These are phyloP conservation scores for Polydrusus cervinus DNA, from an alignment of 2,888 invertebrate species.

Conservation along the genomic window DNA sequence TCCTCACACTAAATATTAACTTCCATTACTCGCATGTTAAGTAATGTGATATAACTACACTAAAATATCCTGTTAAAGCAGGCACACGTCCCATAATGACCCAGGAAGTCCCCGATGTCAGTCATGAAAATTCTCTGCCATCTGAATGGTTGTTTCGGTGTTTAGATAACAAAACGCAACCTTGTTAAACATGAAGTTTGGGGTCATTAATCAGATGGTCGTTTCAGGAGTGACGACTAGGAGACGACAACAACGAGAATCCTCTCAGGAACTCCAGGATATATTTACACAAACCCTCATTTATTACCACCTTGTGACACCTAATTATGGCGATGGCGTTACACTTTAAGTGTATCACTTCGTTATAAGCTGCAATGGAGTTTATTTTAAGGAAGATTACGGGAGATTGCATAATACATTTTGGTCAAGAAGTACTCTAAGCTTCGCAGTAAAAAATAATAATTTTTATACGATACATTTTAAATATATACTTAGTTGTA, in stretches of 20 bases:
- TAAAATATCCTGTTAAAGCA: not conserved
- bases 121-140: conserved; percentile 63
- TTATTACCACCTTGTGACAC: conserved; percentile 66
- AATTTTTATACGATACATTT: too few species aligned
- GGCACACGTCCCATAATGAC: conserved; percentile 50
- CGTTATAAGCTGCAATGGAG: conserved; percentile 14
- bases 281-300: conserved; percentile 61
- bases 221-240: conserved; percentile 62
- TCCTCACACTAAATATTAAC: too few species aligned
- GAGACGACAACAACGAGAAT: conserved; percentile 53
- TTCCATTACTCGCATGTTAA: not conserved
- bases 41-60: conserved; percentile 7
- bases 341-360: conserved; percentile 58
- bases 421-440: not conserved
- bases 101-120: conserved; percentile 63
- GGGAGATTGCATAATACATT: not conserved
- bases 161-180: conserved; percentile 68
- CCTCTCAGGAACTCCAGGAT: conserved; percentile 53
- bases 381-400: not conserved
- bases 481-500: too few species aligned
- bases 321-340: conserved; percentile 66
- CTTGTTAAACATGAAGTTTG: conserved; percentile 68
- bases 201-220: conserved; percentile 69
- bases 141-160: conserved; percentile 66
- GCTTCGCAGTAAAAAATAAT: too few species aligned